Evolutionary conservation across 2,888 invertebrate species (phyloP), one percentile per base, ranked within the genome.

Genomic region (Drosophila anomalata): DNA sequence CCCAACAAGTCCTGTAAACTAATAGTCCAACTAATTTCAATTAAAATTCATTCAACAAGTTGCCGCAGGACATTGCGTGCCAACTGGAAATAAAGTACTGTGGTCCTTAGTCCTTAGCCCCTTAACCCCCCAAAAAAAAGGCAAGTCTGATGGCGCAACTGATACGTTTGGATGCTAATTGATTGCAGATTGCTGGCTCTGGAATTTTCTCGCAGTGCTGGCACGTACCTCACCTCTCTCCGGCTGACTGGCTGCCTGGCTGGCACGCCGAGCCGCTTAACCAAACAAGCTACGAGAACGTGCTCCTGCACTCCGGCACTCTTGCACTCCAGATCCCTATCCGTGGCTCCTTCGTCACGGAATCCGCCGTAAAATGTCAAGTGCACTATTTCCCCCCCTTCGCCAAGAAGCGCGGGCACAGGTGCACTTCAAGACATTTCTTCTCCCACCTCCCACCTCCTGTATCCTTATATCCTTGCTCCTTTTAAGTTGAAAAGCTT

Each of bases 331-430:
- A 29, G 46, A 6, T n/a, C 31, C 7, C 26, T 42, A 42, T 42
- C 41, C 20, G 24, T 31, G 44, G 48, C 66, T 50, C 31, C 59
- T 55, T 33, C 39, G 53, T 54, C 78, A 60, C 66, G 55, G 56
- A 58, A 42, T 66, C 58, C 55, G 17, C 51, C 56, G 70, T 29
- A 51, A 66, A 72, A 72, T 75, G 71, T 75, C 75, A 75, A 78
- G 73, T 75, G 80, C 71, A 14, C 14, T 14, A 14, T 14, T 14
- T 14, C 14, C 14, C 14, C 14, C 14, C 14, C 14, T 14, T 1
- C 14, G 14, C 1, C 14, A 14, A 14, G 14, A 14, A 14, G 14
- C 14, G 14, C 14, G 14, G 14, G 14, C 14, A n/a, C 47, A 42
- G 47, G 26, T 58, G 53, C 57, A 50, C 33, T 51, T 53, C 33